A percentile compares a stretch with the other conserved stretches of the same genome.
These are phyloP conservation scores for Dreissena polymorpha DNA, from an alignment of 1,140 invertebrate genomes.

Conservation along the genomic window DNA sequence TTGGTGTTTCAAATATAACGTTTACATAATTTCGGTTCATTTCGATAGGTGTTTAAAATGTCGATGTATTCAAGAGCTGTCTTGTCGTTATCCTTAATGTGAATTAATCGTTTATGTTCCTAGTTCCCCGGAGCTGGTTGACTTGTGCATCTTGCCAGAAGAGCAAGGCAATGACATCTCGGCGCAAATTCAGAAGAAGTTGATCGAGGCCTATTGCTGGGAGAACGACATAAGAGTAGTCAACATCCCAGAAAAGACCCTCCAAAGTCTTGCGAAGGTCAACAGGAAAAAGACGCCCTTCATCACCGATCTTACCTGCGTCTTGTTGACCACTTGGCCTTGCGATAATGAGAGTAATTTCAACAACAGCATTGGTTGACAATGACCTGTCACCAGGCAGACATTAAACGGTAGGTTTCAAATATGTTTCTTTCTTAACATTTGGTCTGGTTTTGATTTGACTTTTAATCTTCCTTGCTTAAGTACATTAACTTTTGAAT, in stretches of 20 bases:
- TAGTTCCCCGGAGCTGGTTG: constrained; percentile 72
- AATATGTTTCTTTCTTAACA: neutral
- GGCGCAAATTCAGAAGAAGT: constrained; percentile 74
- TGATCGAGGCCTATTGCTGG: constrained; percentile 76
- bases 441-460: neutral
- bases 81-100: too few species aligned
- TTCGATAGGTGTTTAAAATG: neutral
- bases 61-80: too few species aligned
- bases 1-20: neutral
- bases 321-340: constrained; percentile 7
- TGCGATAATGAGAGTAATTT: neutral
- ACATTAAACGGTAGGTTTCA: neutral
- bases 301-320: constrained; percentile 1
- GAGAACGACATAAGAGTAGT: constrained; percentile 73
- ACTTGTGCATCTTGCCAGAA: constrained; percentile 71
- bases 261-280: neutral
- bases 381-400: neutral
- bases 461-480: neutral
- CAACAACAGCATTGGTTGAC: constrained; percentile 28
- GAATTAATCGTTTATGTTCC: neutral
- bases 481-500: neutral
- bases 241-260: neutral
- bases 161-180: constrained; percentile 61
- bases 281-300: neutral
- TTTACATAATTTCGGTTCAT: too few species aligned